Percentiles rank a stretch among this genome's conserved stretches.
Conservation (phyloP, 1,140 invertebrate genomes). For the Bombus sylvicola region DNA sequence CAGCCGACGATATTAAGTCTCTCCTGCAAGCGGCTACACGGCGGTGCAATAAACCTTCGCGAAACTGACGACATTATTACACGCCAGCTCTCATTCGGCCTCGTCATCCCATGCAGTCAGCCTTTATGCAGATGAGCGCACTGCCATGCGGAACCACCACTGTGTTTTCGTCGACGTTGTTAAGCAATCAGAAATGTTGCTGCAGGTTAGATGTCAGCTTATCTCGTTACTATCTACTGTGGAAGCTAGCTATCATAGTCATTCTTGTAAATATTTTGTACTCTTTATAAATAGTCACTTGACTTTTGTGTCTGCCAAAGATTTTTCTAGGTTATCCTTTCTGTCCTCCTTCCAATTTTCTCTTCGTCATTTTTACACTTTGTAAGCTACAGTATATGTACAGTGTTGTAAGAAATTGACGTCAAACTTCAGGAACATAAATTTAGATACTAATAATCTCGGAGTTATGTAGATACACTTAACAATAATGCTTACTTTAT, state of each 20-base stretch:
- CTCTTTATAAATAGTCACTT: no score
- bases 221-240: not conserved
- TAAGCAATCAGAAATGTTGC: not conserved
- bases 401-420: no score
- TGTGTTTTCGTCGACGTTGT: slow-evolving; percentile 4
- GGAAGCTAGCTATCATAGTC: no score
- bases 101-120: not conserved
- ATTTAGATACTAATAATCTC: no score
- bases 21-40: slow-evolving; percentile 1
- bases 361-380: no score
- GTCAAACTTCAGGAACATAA: no score
- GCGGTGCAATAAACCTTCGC: slow-evolving; percentile 43
- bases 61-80: slow-evolving; percentile 49
- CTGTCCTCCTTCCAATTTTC: no score
- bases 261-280: no score
- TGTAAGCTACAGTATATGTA: no score
- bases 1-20: slow-evolving; percentile 46
- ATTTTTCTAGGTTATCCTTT: no score
- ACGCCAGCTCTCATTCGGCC: slow-evolving; percentile 13
- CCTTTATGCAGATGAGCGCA: slow-evolving; percentile 18
- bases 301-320: rapidly evolving
- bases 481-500: no score
- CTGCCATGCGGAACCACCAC: not conserved
- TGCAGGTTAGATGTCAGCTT: not conserved
- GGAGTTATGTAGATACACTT: no score